Evolutionary conservation across 2,888 invertebrate species (phyloP).

Genomic region (Rhamphomyia laevipes): DNA sequence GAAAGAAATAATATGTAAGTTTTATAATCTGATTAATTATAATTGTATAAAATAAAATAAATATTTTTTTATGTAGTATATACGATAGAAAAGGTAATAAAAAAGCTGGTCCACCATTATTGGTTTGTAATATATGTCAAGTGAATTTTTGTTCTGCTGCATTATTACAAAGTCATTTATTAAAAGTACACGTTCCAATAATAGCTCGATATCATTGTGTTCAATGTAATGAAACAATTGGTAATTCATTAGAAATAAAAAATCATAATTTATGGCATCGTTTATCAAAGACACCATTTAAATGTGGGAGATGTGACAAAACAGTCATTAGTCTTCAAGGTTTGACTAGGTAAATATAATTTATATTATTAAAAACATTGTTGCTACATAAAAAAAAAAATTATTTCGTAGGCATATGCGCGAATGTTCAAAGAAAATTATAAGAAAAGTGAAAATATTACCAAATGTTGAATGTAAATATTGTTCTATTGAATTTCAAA

Average conservation of each 20-base stretch:
- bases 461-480: slow-evolving; percentile 31
- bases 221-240: slow-evolving; percentile 40
- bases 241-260: slow-evolving; percentile 29
- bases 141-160: slow-evolving; percentile 5
- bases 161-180: slow-evolving; percentile 25
- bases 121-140: neutral
- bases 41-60: too few relatives aligned
- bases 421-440: slow-evolving; percentile 19
- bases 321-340: slow-evolving; percentile 26
- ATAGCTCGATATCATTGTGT: slow-evolving; percentile 37
- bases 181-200: slow-evolving; percentile 24
- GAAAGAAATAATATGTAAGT: neutral
- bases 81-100: too few relatives aligned
- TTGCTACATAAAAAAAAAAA: neutral
- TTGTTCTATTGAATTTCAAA: slow-evolving; percentile 29
- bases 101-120: too few relatives aligned
- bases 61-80: too few relatives aligned
- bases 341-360: slow-evolving; percentile 12
- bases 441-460: slow-evolving; percentile 18
- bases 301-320: slow-evolving; percentile 37
- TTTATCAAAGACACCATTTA: slow-evolving; percentile 34
- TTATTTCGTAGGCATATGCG: slow-evolving; percentile 25
- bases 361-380: neutral
- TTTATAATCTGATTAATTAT: neutral
- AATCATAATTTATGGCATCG: slow-evolving; percentile 40